Conservation (phyloP, 2,888 invertebrate genomes). For the Trissoscelio sp. region DNA sequence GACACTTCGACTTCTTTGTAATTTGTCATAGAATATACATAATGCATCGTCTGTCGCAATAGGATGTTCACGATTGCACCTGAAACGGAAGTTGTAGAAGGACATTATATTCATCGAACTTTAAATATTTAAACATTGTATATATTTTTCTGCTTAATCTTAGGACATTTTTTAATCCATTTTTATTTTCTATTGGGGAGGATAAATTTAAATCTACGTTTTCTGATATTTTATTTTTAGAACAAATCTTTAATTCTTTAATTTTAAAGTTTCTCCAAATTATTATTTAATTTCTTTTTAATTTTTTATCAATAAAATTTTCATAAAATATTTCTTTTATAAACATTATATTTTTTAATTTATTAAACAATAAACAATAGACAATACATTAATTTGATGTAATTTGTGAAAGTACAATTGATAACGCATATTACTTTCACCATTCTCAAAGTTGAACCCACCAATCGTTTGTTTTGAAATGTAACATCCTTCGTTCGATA, state of each 20-base stretch:
- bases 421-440: slow-evolving; percentile 5
- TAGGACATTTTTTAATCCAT: too few relatives aligned
- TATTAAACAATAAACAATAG: too few relatives aligned
- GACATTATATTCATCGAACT: not conserved
- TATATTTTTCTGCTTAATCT: too few relatives aligned
- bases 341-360: too few relatives aligned
- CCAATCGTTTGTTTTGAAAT: slow-evolving; percentile 18
- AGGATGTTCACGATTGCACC: slow-evolving; percentile 38
- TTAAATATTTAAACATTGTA: not conserved
- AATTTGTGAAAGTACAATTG: not conserved
- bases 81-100: slow-evolving; percentile 29
- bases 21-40: slow-evolving; percentile 34
- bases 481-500: not conserved
- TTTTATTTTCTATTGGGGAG: too few relatives aligned
- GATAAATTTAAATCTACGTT: too few relatives aligned
- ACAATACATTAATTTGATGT: not conserved
- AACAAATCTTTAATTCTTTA: too few relatives aligned
- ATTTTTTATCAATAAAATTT: too few relatives aligned
- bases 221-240: too few relatives aligned
- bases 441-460: not conserved
- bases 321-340: too few relatives aligned
- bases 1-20: slow-evolving; percentile 18
- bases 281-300: too few relatives aligned
- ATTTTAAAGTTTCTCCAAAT: too few relatives aligned
- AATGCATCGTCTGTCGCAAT: slow-evolving; percentile 45